Evolutionary conservation across 2,797 vertebrate genomes (phyloP), one percentile per base, ranked within the genome.

Genomic region (Lithobates pipiens): DNA sequence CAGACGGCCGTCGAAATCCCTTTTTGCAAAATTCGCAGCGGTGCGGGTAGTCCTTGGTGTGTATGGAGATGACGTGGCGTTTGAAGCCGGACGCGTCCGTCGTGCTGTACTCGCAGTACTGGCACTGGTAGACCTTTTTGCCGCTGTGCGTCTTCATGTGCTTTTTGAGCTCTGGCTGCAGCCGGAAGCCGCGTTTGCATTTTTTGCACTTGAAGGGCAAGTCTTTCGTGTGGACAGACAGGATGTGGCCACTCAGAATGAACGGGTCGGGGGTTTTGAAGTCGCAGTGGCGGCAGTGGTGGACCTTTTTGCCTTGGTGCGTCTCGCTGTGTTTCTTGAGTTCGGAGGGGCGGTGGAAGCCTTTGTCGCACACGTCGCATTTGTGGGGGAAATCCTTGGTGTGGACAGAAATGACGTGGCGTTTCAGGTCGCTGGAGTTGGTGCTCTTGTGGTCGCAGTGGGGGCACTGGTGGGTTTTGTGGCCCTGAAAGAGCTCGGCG

Each of bases 101-200:
- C 90, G 97, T 99, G 95, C 96, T 99, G 89, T 99, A 99, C 90
- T 99, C 97, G 91, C 98, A 99, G 93, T 97, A 99, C 95, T 99
- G 97, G 94, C 98, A 99, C 89, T 99, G 98, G 94, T 99, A 99
- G 84, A 99, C 97, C 89, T 99, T 99, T 90, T 97, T 96, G 89
- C 98, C 98, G 36, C 96, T 99, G 95, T 99, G 98, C 32, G 97
- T 98, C 94, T 99, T 99, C 96, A 98, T 98, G 93, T 99, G 98
- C 93, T 99, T 99, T 94, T 99, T 99, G 50, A 99, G 95, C 94
- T 99, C 98, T 0, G 93, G 96, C 5, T 97, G 97, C 89, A 98
- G 97, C 88, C 97, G 94, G 89, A 99, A 99, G 75, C 97, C 97
- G 89, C 97, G 95, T 93, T 97, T 97, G 92, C 98, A 99, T 39